Base-by-base conservation (phyloP, 1,140 invertebrate genomes). In the Drosophila leontia region DNA sequence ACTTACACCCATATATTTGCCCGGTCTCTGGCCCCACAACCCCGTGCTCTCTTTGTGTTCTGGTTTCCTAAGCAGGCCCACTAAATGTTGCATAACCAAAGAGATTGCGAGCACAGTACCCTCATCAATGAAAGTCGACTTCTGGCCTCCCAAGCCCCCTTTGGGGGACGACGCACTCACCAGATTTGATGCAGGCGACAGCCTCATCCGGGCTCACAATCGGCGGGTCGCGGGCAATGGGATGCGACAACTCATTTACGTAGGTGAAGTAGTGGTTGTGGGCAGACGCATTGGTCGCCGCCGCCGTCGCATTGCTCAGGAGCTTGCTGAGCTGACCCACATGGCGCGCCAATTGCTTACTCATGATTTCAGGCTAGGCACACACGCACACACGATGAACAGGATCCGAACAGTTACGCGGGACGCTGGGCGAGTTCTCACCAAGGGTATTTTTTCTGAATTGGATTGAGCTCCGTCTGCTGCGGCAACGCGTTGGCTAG, bases 191-290 rank as follows among this genome's bases (percentile, higher is more conserved):
- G 76, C 93, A 93, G 93, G 92, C 92, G 15, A 94, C 93, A 3
- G 94, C 94, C 69, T 94, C 92, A 45, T 94, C 93, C 11, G 93
- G 92, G n/a, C 74, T 55, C 5, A 94, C 80, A 78, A 91, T 93
- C 78, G 94, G 93, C 3, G 94, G 94, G 60, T 93, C 93, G 15
- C 93, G 85, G 37, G 93, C 90, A 62, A 94, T 85, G 53, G 94
- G 94, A 90, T 95, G 94, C 11, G 94, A 93, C 63, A 94, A 79
- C 64, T 94, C 94, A 65, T 93, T 93, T 17, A 93, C 93, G 58
- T 94, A 94, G 19, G 94, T 94, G 77, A 94, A 94, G 80, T 93
- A 94, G 71, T 85, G 94, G 69, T 92, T 91, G n/a, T 84, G 81
- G 57, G 47, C 44, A 47, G 59, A 37, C 2, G 64, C 60, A 19